These are phyloP conservation scores for Habroteleia sp. DNA, from an alignment of 2,888 invertebrate species.

Conservation along the genomic window DNA sequence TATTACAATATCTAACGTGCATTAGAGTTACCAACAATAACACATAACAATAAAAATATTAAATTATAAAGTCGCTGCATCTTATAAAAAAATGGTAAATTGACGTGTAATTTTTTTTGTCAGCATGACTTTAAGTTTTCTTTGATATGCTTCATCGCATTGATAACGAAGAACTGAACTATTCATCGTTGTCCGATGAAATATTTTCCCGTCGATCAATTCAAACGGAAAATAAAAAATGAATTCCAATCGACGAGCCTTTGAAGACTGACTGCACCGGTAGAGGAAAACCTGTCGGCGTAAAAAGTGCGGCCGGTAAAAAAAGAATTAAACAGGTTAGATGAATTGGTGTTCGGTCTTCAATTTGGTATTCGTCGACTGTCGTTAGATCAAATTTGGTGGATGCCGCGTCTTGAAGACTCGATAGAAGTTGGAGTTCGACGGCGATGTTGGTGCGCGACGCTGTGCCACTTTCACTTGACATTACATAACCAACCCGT, in stretches of 20 bases:
- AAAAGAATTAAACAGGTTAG: slow-evolving; percentile 4
- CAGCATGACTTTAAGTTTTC: no score
- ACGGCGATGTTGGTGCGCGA: slow-evolving; percentile 71
- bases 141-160: no score
- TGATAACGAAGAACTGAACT: no score
- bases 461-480: slow-evolving; percentile 81
- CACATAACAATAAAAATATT: no score
- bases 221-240: not conserved
- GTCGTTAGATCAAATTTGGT: slow-evolving; percentile 61
- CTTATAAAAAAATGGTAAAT: no score
- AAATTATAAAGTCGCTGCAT: no score
- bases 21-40: no score
- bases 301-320: slow-evolving; percentile 18
- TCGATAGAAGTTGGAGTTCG: slow-evolving; percentile 47
- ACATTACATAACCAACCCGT: slow-evolving; percentile 79
- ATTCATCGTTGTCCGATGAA: no score
- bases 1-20: no score
- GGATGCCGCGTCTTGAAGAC: slow-evolving; percentile 56
- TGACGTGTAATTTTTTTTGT: no score
- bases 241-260: not conserved
- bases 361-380: slow-evolving; percentile 18
- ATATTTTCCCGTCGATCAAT: slow-evolving; percentile 12
- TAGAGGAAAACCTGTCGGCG: slow-evolving; percentile 16
- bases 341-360: slow-evolving; percentile 2
- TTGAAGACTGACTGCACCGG: slow-evolving; percentile 1